Evolutionary conservation across 2,888 invertebrate species (phyloP).

Genomic region (Ligdia adustata): DNA sequence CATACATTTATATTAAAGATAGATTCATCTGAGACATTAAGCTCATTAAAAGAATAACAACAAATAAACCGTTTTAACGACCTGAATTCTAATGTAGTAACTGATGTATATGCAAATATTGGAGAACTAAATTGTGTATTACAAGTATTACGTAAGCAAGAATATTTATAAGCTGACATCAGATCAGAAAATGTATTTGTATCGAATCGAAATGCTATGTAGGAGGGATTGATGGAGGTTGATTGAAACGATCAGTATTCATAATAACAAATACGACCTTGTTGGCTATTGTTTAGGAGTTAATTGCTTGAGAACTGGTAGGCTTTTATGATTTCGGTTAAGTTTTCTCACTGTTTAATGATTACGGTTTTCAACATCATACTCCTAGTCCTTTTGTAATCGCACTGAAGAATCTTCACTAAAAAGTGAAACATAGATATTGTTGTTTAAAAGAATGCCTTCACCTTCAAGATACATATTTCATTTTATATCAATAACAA

Average conservation of each 20-base stretch:
- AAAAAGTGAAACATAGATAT: too few relatives aligned
- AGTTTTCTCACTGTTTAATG: too few relatives aligned
- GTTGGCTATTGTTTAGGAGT: constrained; percentile 14
- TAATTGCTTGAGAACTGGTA: constrained; percentile 14
- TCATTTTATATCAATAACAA: too few relatives aligned
- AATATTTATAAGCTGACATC: constrained; percentile 52
- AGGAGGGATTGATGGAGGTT: constrained; percentile 40
- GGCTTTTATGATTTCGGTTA: too few relatives aligned
- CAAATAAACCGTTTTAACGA: constrained; percentile 13
- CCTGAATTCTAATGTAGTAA: constrained; percentile 18
- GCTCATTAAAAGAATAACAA: constrained; percentile 10
- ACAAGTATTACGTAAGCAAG: constrained; percentile 43
- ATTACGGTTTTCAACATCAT: too few relatives aligned
- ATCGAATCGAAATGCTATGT: constrained; percentile 31
- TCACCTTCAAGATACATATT: too few relatives aligned
- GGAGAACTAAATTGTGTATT: constrained; percentile 31
- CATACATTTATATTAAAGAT: constrained; percentile 6
- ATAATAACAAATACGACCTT: constrained; percentile 27
- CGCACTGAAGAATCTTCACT: too few relatives aligned
- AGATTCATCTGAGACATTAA: not conserved
- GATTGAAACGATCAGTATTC: constrained; percentile 15
- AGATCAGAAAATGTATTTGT: constrained; percentile 36
- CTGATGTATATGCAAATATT: constrained; percentile 22
- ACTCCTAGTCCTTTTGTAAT: too few relatives aligned
- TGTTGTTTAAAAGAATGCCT: too few relatives aligned